phyloP scores from a whole-genome alignment of 2,888 invertebrate genomes.

The Lobophora halterata region DNA sequence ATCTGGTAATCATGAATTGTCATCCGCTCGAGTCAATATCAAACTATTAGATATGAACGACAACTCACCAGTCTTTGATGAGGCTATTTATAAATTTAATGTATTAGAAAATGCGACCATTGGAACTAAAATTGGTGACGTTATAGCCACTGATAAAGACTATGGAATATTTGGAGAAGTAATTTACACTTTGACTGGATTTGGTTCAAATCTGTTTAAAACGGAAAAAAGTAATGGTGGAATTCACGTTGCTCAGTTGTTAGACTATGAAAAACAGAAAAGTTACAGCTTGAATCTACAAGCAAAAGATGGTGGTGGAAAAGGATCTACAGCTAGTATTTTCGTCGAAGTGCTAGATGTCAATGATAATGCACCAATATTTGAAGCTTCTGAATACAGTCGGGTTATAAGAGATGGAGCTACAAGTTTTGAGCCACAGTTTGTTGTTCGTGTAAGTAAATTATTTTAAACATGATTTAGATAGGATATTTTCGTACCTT shows the following conservation, averaged over 20 bases:
- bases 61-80: constrained; percentile 86
- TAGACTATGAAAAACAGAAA: constrained; percentile 91
- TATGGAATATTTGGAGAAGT: constrained; percentile 86
- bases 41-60: constrained; percentile 89
- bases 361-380: constrained; percentile 88
- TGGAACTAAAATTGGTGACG: constrained; percentile 82
- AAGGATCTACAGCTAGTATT: constrained; percentile 85
- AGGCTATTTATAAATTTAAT: constrained; percentile 82
- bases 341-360: constrained; percentile 87
- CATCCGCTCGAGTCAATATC: constrained; percentile 82
- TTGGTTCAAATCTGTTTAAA: constrained; percentile 88
- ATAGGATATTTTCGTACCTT: too few species aligned
- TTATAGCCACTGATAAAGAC: constrained; percentile 86
- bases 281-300: constrained; percentile 90
- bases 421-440: constrained; percentile 88
- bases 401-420: constrained; percentile 89
- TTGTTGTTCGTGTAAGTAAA: constrained; percentile 83
- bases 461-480: too few species aligned
- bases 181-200: constrained; percentile 87
- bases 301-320: constrained; percentile 90
- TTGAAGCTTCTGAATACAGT: constrained; percentile 85
- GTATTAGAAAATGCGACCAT: constrained; percentile 84
- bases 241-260: constrained; percentile 81
- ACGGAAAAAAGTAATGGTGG: constrained; percentile 85
- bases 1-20: constrained; percentile 76